Conservation (phyloP, 2,888 invertebrate species). For the Esperia sulphurella region DNA sequence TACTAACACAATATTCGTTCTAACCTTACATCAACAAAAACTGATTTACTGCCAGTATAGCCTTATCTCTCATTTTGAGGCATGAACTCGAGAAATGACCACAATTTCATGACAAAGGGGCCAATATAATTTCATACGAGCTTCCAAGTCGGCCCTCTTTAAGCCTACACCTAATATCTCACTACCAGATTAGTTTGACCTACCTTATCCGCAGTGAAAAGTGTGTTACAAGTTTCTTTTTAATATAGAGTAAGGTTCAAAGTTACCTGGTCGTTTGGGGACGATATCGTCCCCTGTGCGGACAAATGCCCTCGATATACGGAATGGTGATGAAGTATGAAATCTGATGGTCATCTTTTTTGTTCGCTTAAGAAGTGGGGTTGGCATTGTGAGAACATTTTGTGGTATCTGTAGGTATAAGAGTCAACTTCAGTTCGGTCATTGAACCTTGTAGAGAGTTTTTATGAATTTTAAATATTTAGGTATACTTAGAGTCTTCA, state of each 20-base stretch:
- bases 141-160: conserved; percentile 21
- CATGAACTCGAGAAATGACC: conserved; percentile 26
- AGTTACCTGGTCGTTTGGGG: conserved; percentile 9
- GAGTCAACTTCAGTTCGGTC: not conserved
- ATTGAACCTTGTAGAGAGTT: too few species aligned
- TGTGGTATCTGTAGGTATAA: not conserved
- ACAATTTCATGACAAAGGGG: conserved; percentile 39
- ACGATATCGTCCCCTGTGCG: conserved; percentile 12
- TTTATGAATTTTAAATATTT: too few species aligned
- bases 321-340: conserved; percentile 32
- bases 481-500: too few species aligned
- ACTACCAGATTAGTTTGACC: conserved; percentile 23
- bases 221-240: not conserved
- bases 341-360: conserved; percentile 4
- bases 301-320: conserved; percentile 30
- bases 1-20: too few species aligned
- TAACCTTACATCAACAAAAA: too few species aligned
- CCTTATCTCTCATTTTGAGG: not conserved
- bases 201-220: conserved; percentile 2
- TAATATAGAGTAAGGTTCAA: conserved; percentile 7
- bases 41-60: too few species aligned
- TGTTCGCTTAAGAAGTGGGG: conserved; percentile 3
- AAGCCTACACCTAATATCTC: conserved; percentile 25
- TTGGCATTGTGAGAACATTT: not conserved
- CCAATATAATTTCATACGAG: conserved; percentile 35